Base-by-base conservation (phyloP, 1,140 invertebrate genomes). In the Diabrotica undecimpunctata region DNA sequence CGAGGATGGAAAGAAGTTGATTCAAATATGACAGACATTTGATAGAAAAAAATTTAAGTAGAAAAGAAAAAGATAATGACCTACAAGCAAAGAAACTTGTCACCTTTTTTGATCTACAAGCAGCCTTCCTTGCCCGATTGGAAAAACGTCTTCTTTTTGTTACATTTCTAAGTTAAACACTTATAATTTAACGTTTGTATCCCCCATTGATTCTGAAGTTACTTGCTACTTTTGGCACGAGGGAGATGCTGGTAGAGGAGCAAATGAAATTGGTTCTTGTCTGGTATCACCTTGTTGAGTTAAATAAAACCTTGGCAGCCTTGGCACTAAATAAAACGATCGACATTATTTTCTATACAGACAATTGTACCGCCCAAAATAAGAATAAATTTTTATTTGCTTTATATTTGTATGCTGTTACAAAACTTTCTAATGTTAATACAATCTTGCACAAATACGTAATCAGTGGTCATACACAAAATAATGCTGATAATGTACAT, bases 211-310 rank as follows among this genome's bases (percentile, higher is more conserved):
- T 12, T 65, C 70, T n/a, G 64, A 74, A 66, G 75, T 70, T 4
- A 60, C 66, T 54, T 81, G 80, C 62, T 80, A 76, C 66, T 70
- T 81, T 13, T 83, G 80, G 79, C 71, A 78, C 68, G 81, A 83
- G 69, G 69, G 67, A 7, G 69, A 79, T 57, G 80, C 71, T 12
- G 73, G 77, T 38, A 72, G 79, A 56, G 78, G 75, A 7, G 74
- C 77, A 11, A 78, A 77, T 53, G 78, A 80, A 70, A 82, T 82
- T 65, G 77, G 76, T 12, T 71, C 71, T 5, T 74, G 41, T 75
- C 13, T 65, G 64, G n/a, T 54, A 68, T 35, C 71, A 67, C 68
- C 39, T 46, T 46, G 11, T 8, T 10, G 39, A 46, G 11, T 46
- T 46, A 46, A 10, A 46, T 46, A 46, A 46, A 46, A 46, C 7